A percentile compares a stretch with the other conserved stretches of the same genome.
Evolutionary conservation across 2,113 vertebrate genomes (phyloP).

Genomic region (Actinemys pallida): DNA sequence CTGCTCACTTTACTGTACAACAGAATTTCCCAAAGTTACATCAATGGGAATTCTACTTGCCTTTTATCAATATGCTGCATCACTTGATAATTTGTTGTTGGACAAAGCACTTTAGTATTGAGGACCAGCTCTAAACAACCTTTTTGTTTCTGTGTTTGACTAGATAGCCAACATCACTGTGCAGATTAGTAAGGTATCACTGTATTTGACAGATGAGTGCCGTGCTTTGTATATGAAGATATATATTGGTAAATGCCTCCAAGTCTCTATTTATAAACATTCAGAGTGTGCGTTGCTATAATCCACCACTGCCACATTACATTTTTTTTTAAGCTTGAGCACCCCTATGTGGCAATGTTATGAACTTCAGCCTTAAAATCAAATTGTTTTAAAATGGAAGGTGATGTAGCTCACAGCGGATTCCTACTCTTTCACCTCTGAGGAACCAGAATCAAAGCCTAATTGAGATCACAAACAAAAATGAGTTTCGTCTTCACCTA

Average conservation of each 20-base stretch:
- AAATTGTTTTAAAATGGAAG: conserved; percentile 41
- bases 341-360: conserved; percentile 35
- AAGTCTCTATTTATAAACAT: not conserved
- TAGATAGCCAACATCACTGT: not conserved
- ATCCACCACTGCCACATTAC: fast-evolving
- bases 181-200: not conserved
- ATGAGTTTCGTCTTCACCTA: not conserved
- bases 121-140: not conserved
- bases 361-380: not conserved
- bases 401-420: not conserved
- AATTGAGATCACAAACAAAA: not conserved
- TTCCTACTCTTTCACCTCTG: not conserved
- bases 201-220: not conserved
- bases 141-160: not conserved
- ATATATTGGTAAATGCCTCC: fast-evolving
- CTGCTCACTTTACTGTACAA: conserved; percentile 4
- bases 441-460: not conserved
- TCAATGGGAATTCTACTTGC: not conserved
- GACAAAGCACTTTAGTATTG: not conserved
- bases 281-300: fast-evolving
- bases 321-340: not conserved
- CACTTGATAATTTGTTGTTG: not conserved
- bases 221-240: fast-evolving
- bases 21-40: not conserved
- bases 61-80: not conserved